Conservation (phyloP, 1,140 invertebrate species). For the Ceratosolen solmsi region DNA sequence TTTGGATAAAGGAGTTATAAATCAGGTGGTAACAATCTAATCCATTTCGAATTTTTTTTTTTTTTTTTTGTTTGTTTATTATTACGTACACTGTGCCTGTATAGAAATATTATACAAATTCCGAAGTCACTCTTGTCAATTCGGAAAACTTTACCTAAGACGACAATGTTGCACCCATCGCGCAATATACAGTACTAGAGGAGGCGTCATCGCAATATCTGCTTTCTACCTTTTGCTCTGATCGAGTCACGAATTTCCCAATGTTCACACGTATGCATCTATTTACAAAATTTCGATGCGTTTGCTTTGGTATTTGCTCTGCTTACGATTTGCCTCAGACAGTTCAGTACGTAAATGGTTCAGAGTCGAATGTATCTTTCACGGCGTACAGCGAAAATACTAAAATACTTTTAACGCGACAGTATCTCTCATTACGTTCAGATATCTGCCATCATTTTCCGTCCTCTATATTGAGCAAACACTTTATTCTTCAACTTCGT, state of each 20-base stretch:
- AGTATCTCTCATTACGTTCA: conserved; percentile 15
- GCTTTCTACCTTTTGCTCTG: neutral
- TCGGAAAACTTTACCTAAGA: conserved; percentile 55
- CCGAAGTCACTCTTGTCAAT: conserved; percentile 58
- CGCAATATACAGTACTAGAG: conserved; percentile 44
- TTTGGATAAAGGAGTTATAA: no score
- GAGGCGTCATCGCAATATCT: conserved; percentile 11
- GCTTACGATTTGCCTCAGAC: conserved; percentile 6
- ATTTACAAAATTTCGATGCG: conserved; percentile 57
- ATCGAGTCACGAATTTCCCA: neutral
- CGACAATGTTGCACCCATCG: conserved; percentile 30
- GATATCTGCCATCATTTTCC: conserved; percentile 2
- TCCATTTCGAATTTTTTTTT: no score
- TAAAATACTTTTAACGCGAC: conserved; percentile 38
- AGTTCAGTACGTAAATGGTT: conserved; percentile 6
- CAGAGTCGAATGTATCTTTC: conserved; percentile 13
- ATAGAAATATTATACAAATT: conserved; percentile 72
- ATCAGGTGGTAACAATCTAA: no score
- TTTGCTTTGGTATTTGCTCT: conserved; percentile 65
- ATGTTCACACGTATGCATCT: conserved; percentile 34
- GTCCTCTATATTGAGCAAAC: conserved; percentile 22
- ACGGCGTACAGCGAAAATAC: conserved; percentile 17
- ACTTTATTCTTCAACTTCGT: neutral
- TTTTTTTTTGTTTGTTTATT: conserved; percentile 52
- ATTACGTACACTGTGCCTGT: conserved; percentile 68